phyloP scores from a whole-genome alignment of 2,113 vertebrate genomes.

The Crotalus horridus region DNA sequence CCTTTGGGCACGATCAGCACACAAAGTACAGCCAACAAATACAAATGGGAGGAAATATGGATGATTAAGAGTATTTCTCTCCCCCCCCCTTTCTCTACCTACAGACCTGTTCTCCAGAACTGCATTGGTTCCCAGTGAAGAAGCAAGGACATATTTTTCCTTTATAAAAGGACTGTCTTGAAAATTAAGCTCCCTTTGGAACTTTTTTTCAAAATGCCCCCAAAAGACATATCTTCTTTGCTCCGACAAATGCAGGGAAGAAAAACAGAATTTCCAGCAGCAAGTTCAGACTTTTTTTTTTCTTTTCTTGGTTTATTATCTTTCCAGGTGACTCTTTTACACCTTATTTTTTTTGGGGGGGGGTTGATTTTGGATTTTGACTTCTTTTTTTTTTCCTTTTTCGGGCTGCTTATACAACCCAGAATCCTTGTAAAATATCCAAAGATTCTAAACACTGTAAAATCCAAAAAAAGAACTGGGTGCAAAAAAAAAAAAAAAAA shows the following conservation, averaged over 20 bases:
- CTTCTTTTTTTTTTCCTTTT: slow-evolving; percentile 13
- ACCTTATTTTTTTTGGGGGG: slow-evolving; percentile 26
- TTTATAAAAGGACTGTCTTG: not conserved
- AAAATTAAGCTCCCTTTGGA: not conserved
- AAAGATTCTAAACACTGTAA: slow-evolving; percentile 88
- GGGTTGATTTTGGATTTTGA: not conserved
- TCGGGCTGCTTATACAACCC: slow-evolving; percentile 47
- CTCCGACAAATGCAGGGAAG: not conserved
- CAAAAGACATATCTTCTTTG: not conserved
- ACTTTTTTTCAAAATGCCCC: not conserved
- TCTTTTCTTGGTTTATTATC: slow-evolving; percentile 49
- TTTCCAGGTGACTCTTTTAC: slow-evolving; percentile 62
- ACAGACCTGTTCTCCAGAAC: not conserved
- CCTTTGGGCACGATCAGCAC: not conserved
- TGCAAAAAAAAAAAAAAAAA: slow-evolving; percentile 66
- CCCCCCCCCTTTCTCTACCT: not conserved
- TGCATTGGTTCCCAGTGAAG: not conserved
- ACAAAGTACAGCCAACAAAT: not conserved
- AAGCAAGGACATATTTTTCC: not conserved
- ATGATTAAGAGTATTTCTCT: not conserved
- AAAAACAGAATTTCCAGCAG: slow-evolving; percentile 36
- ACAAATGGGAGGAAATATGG: not conserved
- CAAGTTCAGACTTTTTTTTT: slow-evolving; percentile 36
- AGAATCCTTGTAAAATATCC: slow-evolving; percentile 78
- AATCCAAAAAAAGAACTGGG: slow-evolving; percentile 82